Evolutionary conservation across 2,797 vertebrate genomes (phyloP).

Genomic region (Tokudaia muenninki): DNA sequence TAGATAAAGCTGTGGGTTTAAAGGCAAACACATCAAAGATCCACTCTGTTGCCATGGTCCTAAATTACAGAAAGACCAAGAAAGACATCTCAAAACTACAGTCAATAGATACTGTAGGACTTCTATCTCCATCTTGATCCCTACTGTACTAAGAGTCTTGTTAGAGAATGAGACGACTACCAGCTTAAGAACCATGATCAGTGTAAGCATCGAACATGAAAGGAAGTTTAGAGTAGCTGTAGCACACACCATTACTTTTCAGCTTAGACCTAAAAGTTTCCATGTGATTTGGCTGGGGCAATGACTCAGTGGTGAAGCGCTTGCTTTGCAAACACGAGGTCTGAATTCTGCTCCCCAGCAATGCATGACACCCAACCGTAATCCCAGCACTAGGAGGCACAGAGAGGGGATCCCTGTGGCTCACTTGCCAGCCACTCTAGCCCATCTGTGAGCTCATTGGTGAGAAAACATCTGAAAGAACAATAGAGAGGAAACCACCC

Average conservation of each 20-base stretch:
- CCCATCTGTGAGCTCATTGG: too few species aligned
- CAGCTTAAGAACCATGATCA: not conserved
- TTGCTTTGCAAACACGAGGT: not conserved
- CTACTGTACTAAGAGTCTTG: not conserved
- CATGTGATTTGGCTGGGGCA: not conserved
- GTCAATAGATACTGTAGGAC: not conserved
- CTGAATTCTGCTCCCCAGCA: not conserved
- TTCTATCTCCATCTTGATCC: not conserved
- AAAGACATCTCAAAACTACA: constrained; percentile 26
- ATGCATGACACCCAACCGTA: not conserved
- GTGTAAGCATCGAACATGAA: not conserved
- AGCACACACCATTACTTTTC: constrained; percentile 16
- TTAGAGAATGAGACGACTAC: not conserved
- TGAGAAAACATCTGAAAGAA: not conserved
- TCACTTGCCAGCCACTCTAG: not conserved
- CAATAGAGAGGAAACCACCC: not conserved
- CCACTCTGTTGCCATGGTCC: not conserved
- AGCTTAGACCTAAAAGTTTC: not conserved
- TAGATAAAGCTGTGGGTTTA: not conserved
- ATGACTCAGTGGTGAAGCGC: not conserved
- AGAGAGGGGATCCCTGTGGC: not conserved
- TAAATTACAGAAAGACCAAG: not conserved
- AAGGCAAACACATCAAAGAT: not conserved
- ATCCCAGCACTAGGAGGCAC: not conserved
- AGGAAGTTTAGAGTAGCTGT: not conserved